Conservation (phyloP, 2,888 invertebrate species). For the Mylabris sibirica region DNA sequence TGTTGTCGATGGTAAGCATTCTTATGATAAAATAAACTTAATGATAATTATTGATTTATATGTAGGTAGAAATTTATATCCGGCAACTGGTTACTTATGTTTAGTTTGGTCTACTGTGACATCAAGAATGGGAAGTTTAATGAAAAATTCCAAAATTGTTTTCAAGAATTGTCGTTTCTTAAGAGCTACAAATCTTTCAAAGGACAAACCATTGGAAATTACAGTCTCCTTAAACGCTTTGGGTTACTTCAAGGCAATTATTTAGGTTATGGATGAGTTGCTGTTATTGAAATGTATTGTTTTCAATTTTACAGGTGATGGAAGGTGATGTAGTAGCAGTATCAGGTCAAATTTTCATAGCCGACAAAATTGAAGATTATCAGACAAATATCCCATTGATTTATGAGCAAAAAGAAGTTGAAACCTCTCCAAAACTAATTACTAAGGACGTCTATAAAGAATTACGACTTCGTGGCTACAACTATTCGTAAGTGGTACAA, state of each 20-base stretch:
- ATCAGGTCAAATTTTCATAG: slow-evolving; percentile 33
- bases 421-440: background rate
- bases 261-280: background rate
- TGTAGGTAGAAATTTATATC: slow-evolving; percentile 59
- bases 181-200: slow-evolving; percentile 56
- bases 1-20: slow-evolving; percentile 75
- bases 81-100: slow-evolving; percentile 69
- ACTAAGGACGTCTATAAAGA: slow-evolving; percentile 11
- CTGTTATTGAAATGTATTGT: slow-evolving; percentile 38
- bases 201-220: slow-evolving; percentile 50
- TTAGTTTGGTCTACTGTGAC: slow-evolving; percentile 66
- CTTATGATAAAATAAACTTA: too few species aligned
- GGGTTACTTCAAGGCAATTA: slow-evolving; percentile 27
- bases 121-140: slow-evolving; percentile 54
- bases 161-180: slow-evolving; percentile 69
- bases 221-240: slow-evolving; percentile 25
- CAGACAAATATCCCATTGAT: background rate
- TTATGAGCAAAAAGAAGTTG: background rate
- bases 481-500: background rate
- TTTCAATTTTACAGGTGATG: slow-evolving; percentile 45
- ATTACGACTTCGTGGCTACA: background rate
- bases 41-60: background rate
- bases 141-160: slow-evolving; percentile 63
- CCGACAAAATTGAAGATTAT: background rate
- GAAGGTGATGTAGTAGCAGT: slow-evolving; percentile 40